Evolutionary conservation across 2,888 invertebrate species (phyloP), one percentile per base, ranked within the genome.

Genomic region (Girardia tigrina): DNA sequence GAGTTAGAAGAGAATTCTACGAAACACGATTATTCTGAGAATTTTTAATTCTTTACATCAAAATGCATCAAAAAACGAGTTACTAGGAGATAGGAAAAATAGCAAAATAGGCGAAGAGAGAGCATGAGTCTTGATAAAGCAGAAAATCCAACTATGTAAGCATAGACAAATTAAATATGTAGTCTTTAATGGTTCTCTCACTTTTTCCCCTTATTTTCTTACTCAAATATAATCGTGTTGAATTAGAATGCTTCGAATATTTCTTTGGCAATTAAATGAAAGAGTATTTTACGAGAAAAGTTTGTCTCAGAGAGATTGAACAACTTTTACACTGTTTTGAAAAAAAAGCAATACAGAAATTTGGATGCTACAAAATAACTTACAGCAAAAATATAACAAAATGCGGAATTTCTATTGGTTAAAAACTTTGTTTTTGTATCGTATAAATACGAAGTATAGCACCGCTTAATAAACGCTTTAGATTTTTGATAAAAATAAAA

Each of bases 201-300:
- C 56, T 56, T 56, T 56, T 56, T 56, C n/a, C 56, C 23, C 56
- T 56, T 56, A 20, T n/a, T 56, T 36, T 36, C 16, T 36, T 12
- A 56, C 56, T 56, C 56, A 56, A 56, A 56, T 56, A 56, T 12
- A 56, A 56, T 56, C 4, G 56, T 56, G 56, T 56, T 56, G 56
- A 56, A 56, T 56, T 56, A 56, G 56, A 56, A 56, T 56, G 56
- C 56, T 56, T 56, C 56, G 56, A 56, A 56, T 56, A 56, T 56
- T 56, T 56, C 56, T 56, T 56, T 56, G n/a, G 56, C 20, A n/a
- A 56, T 20, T 56, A 20, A 56, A 56, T 23, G 56, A 4, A 56
- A 56, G 56, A 6, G 56, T 56, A 56, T 56, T 56, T 20, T 56
- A 56, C 56, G n/a, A 56, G 56, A 56, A 56, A 56, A 56, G 8